Conservation (phyloP, 2,113 vertebrate species). For the Bolborhynchus lineola region DNA sequence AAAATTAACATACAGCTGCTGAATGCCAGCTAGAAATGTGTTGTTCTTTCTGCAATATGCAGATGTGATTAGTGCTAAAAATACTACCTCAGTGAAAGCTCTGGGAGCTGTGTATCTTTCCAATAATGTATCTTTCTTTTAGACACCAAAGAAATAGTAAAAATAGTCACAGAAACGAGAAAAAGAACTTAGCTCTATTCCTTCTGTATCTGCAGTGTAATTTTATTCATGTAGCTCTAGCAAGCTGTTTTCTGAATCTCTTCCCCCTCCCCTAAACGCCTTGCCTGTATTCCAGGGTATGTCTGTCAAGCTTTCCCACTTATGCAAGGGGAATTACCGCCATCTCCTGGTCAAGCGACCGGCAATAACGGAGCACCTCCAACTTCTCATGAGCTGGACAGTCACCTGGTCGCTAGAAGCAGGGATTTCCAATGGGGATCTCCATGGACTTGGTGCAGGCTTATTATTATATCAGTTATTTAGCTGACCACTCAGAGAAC, state of each 20-base stretch:
- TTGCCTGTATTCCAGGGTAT: background rate
- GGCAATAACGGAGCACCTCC: background rate
- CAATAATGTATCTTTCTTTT: background rate
- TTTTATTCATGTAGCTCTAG: background rate
- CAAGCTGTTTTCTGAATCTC: background rate
- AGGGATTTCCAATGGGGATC: background rate
- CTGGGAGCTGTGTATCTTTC: background rate
- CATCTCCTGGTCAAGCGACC: conserved; percentile 35
- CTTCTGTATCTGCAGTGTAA: background rate
- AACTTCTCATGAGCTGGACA: background rate
- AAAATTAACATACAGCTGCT: background rate
- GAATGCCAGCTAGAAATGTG: background rate
- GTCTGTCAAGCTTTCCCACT: background rate
- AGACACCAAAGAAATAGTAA: background rate
- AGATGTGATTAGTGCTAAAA: conserved; percentile 5
- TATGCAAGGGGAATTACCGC: background rate
- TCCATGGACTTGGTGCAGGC: background rate
- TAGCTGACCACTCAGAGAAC: background rate
- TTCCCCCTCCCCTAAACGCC: background rate
- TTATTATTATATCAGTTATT: background rate
- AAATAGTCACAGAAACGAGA: background rate
- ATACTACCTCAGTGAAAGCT: background rate
- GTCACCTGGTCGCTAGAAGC: background rate
- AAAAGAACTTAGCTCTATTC: background rate
- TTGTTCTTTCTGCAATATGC: background rate